phyloP scores from a whole-genome alignment of 2,797 vertebrate species.

The Falco naumanni region DNA sequence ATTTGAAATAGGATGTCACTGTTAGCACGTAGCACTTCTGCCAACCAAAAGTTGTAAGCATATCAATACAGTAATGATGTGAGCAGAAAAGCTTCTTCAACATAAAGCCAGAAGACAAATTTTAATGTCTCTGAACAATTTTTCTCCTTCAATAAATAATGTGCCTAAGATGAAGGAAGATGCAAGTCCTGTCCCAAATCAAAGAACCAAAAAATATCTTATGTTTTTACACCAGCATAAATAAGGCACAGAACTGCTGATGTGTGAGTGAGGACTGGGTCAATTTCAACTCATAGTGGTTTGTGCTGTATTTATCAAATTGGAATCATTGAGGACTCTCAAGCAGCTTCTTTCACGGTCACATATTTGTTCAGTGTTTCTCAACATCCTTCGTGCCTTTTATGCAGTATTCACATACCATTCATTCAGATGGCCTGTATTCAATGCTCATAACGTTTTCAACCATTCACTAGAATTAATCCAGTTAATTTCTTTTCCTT shows the following conservation, averaged over 20 bases:
- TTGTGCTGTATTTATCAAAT: background rate
- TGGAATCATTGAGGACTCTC: background rate
- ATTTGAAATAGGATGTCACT: slow-evolving; percentile 17
- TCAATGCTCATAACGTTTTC: background rate
- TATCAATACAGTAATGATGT: background rate
- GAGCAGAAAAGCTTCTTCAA: slow-evolving; percentile 20
- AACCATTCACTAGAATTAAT: background rate
- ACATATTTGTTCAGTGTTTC: background rate
- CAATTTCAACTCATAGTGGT: background rate
- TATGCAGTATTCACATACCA: background rate
- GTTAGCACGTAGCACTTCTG: background rate
- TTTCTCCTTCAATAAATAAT: background rate
- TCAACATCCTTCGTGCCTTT: background rate
- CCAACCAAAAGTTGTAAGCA: background rate
- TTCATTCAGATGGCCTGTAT: background rate
- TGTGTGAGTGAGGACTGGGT: background rate
- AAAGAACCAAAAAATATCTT: background rate
- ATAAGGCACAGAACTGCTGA: background rate
- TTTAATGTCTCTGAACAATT: background rate
- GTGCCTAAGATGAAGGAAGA: background rate
- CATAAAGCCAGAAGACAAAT: background rate
- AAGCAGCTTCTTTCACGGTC: background rate
- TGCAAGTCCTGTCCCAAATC: background rate
- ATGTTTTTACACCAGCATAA: background rate
- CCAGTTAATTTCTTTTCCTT: background rate